phyloP scores from a whole-genome alignment of 2,888 invertebrate species.

The Mystacides longicornis region DNA sequence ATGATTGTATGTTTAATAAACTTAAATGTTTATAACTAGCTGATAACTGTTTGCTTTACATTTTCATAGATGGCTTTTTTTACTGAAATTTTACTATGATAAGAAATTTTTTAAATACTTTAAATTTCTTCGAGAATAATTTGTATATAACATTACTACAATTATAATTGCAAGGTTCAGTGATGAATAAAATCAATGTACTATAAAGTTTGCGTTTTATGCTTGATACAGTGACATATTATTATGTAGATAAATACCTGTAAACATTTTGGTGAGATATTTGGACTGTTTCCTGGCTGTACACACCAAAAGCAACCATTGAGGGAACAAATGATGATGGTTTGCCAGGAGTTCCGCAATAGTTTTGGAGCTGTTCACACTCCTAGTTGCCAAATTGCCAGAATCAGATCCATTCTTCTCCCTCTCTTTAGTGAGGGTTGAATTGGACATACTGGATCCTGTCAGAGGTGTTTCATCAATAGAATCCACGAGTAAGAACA shows the following conservation, averaged over 20 bases:
- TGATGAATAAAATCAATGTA: not conserved
- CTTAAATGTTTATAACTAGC: not conserved
- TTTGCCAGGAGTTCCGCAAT: constrained; percentile 80
- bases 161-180: not conserved
- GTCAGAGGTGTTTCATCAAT: constrained; percentile 65
- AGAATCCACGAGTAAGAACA: constrained; percentile 85
- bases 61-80: too few species aligned
- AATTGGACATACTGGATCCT: constrained; percentile 14
- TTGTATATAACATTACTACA: not conserved
- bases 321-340: constrained; percentile 85
- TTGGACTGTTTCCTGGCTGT: constrained; percentile 82
- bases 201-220: not conserved
- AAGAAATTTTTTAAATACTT: too few species aligned
- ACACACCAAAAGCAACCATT: constrained; percentile 86
- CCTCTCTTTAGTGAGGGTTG: constrained; percentile 25
- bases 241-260: constrained; percentile 37
- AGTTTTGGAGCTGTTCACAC: constrained; percentile 49
- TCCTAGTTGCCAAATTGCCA: constrained; percentile 34
- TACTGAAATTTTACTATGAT: too few species aligned
- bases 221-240: not conserved
- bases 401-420: constrained; percentile 32
- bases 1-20: not conserved
- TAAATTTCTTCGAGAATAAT: too few species aligned
- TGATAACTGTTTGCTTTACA: not conserved
- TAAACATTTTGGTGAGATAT: constrained; percentile 72